Conservation (phyloP, 2,888 invertebrate genomes). For the Buathra laborator region DNA sequence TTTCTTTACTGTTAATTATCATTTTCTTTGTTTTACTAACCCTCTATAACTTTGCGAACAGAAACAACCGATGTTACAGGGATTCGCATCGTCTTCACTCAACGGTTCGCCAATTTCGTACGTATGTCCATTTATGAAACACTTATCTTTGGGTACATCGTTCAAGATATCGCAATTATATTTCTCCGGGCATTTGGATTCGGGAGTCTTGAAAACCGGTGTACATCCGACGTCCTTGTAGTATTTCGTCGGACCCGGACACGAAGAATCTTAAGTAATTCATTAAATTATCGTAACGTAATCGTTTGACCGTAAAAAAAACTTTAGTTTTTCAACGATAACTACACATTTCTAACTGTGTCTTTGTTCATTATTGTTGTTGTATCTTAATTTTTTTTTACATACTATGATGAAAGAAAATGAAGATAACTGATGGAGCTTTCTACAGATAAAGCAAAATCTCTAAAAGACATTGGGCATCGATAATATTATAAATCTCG, state of each 20-base stretch:
- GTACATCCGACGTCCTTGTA: conserved; percentile 76
- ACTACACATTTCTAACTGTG: too few species aligned
- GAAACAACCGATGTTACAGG: conserved; percentile 75
- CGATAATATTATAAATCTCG: too few species aligned
- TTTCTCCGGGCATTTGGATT: conserved; percentile 74
- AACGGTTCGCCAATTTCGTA: conserved; percentile 74
- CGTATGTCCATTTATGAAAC: conserved; percentile 74
- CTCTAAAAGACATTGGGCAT: too few species aligned
- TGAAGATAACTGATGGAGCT: too few species aligned
- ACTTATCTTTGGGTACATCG: conserved; percentile 71
- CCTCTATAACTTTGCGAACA: conserved; percentile 57
- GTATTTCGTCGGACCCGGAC: conserved; percentile 75
- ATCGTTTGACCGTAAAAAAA: too few species aligned
- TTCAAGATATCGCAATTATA: conserved; percentile 77
- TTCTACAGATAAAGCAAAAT: too few species aligned
- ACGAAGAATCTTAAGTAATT: conserved; percentile 49
- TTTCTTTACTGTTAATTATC: too few species aligned
- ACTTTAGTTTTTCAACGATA: too few species aligned
- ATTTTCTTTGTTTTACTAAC: conserved; percentile 66
- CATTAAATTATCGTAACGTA: too few species aligned
- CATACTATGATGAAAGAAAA: too few species aligned
- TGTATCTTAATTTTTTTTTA: too few species aligned
- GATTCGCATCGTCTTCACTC: conserved; percentile 70
- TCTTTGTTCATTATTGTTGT: too few species aligned
- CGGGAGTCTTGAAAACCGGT: conserved; percentile 72